Evolutionary conservation across 2,888 invertebrate species (phyloP), one percentile per base, ranked within the genome.

Genomic region (Caenorhabditis zanzibari): DNA sequence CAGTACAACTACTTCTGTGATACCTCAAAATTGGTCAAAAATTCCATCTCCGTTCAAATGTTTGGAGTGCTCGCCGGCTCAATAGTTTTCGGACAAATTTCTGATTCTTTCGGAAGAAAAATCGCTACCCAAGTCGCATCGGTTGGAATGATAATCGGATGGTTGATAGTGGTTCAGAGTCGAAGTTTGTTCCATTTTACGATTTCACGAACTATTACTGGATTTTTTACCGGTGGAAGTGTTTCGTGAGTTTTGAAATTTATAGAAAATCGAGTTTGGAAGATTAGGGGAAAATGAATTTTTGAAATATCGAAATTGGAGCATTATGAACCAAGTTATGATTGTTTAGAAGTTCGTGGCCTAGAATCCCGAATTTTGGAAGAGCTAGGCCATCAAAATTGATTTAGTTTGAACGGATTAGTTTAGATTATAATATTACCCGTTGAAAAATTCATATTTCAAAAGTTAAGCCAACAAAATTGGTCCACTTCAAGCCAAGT

Each of bases 81-180:
- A 0, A 85, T 89, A 4, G 77, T 88, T 28, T 91, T 90, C 64
- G 91, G 91, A n/a, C 91, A 91, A 38, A 59, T 90, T 9, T 86
- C 86, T 32, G 91, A 91, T 64, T 82, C 80, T 10, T 91, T 86
- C 58, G 91, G 91, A 38, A 75, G 91, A 22, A 85, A 88, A 58
- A 63, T 76, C 22, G 86, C 68, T 0, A 66, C 73, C 35, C 82
- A 83, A 32, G 38, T 86, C 7, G 72, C 86, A 6, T 49, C 64
- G 7, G 38, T 82, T 28, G 86, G 86, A 16, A 84, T 85, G 73
- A 22, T 82, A 22, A 49, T 82, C n/a, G 72, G 80, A n/a, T 86
- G 86, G 85, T 24, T 86, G 7, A 63, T 82, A 28, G 85, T 85
- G n/a, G 73, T 80, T 3, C 76, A 83, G 26, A 71, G 81, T 24